Conservation (phyloP, 2,797 vertebrate species). For the Darevskia nairensis region DNA sequence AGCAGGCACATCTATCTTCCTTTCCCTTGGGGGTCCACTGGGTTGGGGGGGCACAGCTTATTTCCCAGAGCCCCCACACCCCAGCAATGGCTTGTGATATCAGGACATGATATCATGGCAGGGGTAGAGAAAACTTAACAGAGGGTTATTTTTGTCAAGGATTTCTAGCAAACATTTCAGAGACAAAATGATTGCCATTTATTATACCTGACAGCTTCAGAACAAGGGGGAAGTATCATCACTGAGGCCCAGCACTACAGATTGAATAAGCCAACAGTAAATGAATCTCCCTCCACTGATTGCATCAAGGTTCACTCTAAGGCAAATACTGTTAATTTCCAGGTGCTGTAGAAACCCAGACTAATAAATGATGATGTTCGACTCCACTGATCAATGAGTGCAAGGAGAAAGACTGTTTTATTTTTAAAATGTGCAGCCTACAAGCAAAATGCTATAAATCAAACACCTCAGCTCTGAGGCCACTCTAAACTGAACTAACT, state of each 20-base stretch:
- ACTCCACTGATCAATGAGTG: slow-evolving; percentile 12
- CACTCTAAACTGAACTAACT: slow-evolving; percentile 11
- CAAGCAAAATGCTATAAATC: slow-evolving; percentile 10
- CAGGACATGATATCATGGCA: not conserved
- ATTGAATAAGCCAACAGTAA: slow-evolving; percentile 55
- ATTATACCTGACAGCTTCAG: not conserved
- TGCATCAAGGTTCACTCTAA: slow-evolving; percentile 40
- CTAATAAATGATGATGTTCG: slow-evolving; percentile 37
- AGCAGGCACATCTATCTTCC: not conserved
- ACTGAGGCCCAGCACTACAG: slow-evolving; percentile 33
- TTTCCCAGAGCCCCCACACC: not conserved
- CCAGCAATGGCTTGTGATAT: too few species aligned
- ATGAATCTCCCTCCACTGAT: slow-evolving; percentile 44
- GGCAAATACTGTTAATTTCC: slow-evolving; percentile 39
- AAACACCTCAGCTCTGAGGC: not conserved
- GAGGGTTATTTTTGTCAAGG: not conserved
- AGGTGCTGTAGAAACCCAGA: slow-evolving; percentile 22
- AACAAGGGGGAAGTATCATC: not conserved
- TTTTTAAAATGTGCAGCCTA: slow-evolving; percentile 30
- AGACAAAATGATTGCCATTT: not conserved
- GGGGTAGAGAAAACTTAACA: not conserved
- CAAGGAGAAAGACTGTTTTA: not conserved
- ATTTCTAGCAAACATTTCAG: not conserved
- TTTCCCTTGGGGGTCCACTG: not conserved
- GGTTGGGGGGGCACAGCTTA: not conserved